These are phyloP conservation scores for Gallinago solitaria DNA, from an alignment of 2,797 vertebrate genomes.

Conservation along the genomic window DNA sequence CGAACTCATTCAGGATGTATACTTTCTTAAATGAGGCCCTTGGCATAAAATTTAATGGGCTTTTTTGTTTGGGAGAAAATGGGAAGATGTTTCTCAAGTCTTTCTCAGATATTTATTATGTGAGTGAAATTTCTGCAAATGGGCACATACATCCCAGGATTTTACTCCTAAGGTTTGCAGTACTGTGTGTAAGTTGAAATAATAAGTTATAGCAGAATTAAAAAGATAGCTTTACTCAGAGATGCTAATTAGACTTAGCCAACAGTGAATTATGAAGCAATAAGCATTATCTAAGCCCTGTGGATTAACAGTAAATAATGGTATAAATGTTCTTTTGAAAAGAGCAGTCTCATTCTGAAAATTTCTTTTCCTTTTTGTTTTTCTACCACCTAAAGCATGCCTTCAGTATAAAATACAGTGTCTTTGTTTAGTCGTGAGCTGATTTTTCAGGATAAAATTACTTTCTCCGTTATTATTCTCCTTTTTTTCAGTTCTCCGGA, in stretches of 20 bases:
- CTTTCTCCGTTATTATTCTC: background rate
- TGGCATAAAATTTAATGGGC: background rate
- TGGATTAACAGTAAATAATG: background rate
- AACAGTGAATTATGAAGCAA: background rate
- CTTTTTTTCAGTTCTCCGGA: background rate
- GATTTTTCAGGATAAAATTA: conserved; percentile 28
- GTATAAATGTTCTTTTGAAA: background rate
- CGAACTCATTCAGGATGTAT: accelerated
- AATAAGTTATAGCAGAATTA: background rate
- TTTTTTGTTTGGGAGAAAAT: background rate
- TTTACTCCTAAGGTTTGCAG: background rate
- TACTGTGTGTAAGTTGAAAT: background rate
- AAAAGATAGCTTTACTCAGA: background rate
- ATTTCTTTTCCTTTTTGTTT: background rate
- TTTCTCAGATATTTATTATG: background rate
- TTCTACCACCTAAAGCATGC: background rate
- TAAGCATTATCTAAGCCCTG: background rate
- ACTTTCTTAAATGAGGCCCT: background rate
- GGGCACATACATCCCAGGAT: background rate
- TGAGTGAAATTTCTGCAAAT: background rate
- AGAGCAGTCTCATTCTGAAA: background rate
- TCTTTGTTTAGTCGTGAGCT: background rate
- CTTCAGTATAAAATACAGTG: conserved; percentile 1
- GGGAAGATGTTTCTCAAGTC: background rate
- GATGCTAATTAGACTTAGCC: background rate